Evolutionary conservation across 2,797 vertebrate genomes (phyloP).

Genomic region (Anguilla anguilla): DNA sequence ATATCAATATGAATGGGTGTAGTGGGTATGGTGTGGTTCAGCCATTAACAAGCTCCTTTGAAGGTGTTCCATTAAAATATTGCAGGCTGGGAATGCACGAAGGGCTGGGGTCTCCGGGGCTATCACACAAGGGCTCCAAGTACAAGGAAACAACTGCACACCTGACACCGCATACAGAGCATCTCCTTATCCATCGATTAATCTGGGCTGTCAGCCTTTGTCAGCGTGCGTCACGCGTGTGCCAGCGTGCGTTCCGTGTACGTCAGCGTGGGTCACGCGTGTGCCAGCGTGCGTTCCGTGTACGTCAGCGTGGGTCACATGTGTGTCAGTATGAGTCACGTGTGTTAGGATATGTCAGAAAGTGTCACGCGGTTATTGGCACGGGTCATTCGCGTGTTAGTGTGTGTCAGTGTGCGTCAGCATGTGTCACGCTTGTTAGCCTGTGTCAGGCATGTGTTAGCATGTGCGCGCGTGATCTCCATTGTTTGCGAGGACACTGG

Average conservation of each 20-base stretch:
- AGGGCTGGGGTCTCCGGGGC: slow-evolving; percentile 19
- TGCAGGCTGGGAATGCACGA: slow-evolving; percentile 56
- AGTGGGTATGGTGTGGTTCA: slow-evolving; percentile 11
- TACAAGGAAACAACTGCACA: neutral
- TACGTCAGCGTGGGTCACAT: neutral
- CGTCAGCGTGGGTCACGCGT: too few species aligned
- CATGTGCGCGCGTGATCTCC: neutral
- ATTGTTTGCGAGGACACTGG: neutral
- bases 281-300: too few species aligned
- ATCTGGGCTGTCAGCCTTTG: neutral
- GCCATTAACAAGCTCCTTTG: slow-evolving; percentile 44
- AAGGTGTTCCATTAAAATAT: slow-evolving; percentile 52
- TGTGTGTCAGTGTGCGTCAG: neutral
- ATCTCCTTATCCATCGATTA: neutral
- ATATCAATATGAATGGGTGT: slow-evolving; percentile 71
- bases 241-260: too few species aligned
- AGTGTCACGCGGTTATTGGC: neutral
- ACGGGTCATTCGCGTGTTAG: too few species aligned
- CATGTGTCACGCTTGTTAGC: too few species aligned
- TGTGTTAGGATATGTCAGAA: neutral
- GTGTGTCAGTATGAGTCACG: neutral
- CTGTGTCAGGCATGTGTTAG: neutral
- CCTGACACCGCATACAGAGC: neutral
- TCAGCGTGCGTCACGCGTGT: too few species aligned
- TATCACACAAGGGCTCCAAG: slow-evolving; percentile 32